phyloP scores from a whole-genome alignment of 2,113 vertebrate species.

The Fregata magnificens region DNA sequence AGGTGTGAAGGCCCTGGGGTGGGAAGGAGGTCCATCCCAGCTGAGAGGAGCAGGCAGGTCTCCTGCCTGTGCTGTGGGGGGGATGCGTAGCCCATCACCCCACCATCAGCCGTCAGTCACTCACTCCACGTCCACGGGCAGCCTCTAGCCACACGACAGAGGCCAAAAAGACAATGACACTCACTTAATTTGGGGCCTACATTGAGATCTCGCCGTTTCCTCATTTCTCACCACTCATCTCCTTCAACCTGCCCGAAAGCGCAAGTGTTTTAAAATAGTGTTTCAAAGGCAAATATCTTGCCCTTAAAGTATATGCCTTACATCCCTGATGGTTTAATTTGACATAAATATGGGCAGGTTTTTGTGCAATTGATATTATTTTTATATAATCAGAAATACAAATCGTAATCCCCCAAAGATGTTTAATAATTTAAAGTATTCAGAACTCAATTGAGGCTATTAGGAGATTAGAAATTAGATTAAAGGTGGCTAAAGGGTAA shows the following conservation, averaged over 20 bases:
- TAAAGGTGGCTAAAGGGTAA: constrained; percentile 51
- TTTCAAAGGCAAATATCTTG: background rate
- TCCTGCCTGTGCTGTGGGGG: accelerated
- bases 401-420: constrained; percentile 2
- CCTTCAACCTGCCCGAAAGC: background rate
- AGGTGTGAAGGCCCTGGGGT: background rate
- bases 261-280: background rate
- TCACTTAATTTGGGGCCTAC: background rate
- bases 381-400: constrained; percentile 30
- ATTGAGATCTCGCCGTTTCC: background rate
- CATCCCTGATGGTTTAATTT: background rate
- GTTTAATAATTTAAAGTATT: constrained; percentile 38
- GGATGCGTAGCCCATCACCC: background rate
- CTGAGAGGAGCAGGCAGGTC: background rate
- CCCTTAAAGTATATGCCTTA: background rate
- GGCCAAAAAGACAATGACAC: background rate
- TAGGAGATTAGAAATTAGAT: constrained; percentile 64
- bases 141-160: accelerated
- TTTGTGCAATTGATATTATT: background rate
- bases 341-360: background rate
- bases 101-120: background rate
- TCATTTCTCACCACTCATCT: background rate
- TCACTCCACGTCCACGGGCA: background rate
- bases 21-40: background rate
- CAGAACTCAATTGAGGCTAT: constrained; percentile 50